Conservation (phyloP, 2,797 vertebrate genomes). For the Sebastes baramenuke region DNA sequence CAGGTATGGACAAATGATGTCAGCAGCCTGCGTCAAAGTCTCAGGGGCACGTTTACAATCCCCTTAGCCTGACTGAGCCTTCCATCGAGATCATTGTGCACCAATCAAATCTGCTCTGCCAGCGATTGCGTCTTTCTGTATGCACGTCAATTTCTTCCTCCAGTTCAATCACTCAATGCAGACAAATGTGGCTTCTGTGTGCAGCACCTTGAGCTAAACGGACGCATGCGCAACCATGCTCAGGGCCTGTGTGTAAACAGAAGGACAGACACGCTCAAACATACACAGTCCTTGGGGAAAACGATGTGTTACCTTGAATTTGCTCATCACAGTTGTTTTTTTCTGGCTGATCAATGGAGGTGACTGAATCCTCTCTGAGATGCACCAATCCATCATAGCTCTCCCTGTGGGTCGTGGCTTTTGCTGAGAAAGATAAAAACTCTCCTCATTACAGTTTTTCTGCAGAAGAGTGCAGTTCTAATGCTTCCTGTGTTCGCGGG, state of each 20-base stretch:
- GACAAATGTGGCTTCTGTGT: not conserved
- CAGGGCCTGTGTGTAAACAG: slow-evolving; percentile 13
- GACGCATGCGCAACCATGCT: not conserved
- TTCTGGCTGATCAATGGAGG: slow-evolving; percentile 29
- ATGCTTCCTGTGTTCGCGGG: slow-evolving; percentile 7
- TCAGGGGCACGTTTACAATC: slow-evolving; percentile 67
- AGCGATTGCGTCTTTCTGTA: slow-evolving; percentile 28
- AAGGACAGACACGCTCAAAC: not conserved
- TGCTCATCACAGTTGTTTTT: not conserved
- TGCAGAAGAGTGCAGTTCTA: not conserved
- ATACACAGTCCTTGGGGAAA: not conserved
- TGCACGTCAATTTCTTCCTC: slow-evolving; percentile 40
- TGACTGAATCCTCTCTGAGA: slow-evolving; percentile 25
- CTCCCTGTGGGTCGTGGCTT: not conserved
- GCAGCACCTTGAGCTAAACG: not conserved
- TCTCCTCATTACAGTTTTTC: not conserved
- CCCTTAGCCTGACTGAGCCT: slow-evolving; percentile 63
- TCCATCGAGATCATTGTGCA: slow-evolving; percentile 52
- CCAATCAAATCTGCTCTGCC: slow-evolving; percentile 62
- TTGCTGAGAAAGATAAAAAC: slow-evolving; percentile 10
- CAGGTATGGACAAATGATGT: slow-evolving; percentile 76
- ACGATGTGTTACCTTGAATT: slow-evolving; percentile 31
- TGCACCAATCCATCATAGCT: slow-evolving; percentile 17
- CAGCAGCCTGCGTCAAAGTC: slow-evolving; percentile 82
- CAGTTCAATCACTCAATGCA: slow-evolving; percentile 6